These are phyloP conservation scores for Progne subis DNA, from an alignment of 2,113 vertebrate species.

Conservation along the genomic window DNA sequence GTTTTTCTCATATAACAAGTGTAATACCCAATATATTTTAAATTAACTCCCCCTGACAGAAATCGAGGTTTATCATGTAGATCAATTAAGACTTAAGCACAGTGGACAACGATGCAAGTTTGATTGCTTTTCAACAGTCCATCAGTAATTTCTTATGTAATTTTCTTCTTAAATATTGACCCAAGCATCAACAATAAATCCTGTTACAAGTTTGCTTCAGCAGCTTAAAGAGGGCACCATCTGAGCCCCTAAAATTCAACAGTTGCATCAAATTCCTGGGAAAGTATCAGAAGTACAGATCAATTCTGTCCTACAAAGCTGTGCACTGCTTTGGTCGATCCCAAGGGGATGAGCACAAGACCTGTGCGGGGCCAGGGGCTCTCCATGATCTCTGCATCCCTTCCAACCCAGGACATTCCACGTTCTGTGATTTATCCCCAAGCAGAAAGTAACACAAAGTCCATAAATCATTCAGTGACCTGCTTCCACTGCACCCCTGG, in stretches of 20 bases:
- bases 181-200: background rate
- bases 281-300: background rate
- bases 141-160: background rate
- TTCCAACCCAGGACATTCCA: background rate
- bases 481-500: background rate
- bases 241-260: background rate
- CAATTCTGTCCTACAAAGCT: background rate
- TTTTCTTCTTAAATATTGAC: slow-evolving; percentile 13
- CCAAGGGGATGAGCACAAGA: background rate
- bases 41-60: background rate
- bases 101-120: background rate
- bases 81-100: slow-evolving; percentile 22
- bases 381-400: background rate
- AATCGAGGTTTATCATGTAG: background rate
- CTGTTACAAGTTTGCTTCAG: background rate
- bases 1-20: background rate
- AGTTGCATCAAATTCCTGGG: background rate
- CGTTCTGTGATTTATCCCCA: accelerated
- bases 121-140: slow-evolving; percentile 18
- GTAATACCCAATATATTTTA: background rate
- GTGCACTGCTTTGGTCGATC: accelerated
- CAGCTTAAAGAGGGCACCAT: background rate
- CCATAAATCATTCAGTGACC: background rate
- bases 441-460: background rate
- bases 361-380: background rate